Percentiles rank a stretch among this genome's conserved stretches.
phyloP scores from a whole-genome alignment of 37 sponge, comb jelly and placozoan genomes.

The Agelas oroides region DNA sequence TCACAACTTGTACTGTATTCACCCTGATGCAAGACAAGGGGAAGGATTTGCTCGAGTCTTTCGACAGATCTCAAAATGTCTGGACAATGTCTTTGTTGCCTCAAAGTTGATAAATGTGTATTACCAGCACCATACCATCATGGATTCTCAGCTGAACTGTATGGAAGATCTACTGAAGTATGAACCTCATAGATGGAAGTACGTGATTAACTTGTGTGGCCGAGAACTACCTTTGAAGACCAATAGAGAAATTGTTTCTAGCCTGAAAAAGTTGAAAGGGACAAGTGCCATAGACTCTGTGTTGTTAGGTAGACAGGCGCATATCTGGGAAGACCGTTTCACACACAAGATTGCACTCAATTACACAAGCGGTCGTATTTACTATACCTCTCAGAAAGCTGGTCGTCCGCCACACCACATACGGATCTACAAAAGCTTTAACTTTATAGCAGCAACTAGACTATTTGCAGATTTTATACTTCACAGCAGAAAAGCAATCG shows the following conservation, averaged over 20 bases:
- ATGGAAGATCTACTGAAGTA: neutral
- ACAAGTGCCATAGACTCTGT: too few species aligned
- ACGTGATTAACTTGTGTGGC: constrained; percentile 54
- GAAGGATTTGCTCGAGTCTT: constrained; percentile 10
- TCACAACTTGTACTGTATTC: constrained; percentile 44
- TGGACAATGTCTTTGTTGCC: constrained; percentile 21
- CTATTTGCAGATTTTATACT: neutral
- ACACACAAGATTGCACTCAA: neutral
- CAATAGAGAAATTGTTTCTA: constrained; percentile 44
- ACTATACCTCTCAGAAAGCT: neutral
- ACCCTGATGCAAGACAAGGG: constrained; percentile 11
- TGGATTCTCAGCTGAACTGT: constrained; percentile 8
- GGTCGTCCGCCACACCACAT: neutral
- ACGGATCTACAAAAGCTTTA: constrained; percentile 20
- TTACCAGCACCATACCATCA: neutral
- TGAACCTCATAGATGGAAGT: constrained; percentile 11
- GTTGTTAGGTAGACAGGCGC: too few species aligned
- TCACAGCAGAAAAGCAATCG: neutral
- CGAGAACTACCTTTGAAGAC: constrained; percentile 55
- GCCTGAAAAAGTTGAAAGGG: constrained; percentile 18
- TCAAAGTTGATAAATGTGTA: neutral
- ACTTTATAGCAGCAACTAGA: neutral
- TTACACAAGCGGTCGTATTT: neutral
- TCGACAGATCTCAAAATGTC: constrained; percentile 13
- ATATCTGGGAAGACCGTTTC: neutral